Conservation (phyloP, 2,113 vertebrate genomes). For the Mustelus asterias region DNA sequence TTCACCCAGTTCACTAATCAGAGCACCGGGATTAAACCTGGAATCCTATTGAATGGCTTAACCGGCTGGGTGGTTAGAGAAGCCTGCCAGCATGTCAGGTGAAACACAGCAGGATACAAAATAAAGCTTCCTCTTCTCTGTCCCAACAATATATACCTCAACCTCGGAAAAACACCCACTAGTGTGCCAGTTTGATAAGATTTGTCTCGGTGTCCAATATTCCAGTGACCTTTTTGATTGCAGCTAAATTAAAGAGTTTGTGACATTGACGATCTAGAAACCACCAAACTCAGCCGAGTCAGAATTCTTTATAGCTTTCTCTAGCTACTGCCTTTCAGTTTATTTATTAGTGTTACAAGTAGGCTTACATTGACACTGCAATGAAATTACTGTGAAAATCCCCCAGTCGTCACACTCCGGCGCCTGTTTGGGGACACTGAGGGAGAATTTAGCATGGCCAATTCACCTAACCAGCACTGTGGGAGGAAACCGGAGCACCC, state of each 20-base stretch:
- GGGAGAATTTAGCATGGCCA: no score
- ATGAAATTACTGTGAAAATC: no score
- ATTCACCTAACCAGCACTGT: no score
- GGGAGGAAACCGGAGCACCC: no score
- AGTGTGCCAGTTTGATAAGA: neutral
- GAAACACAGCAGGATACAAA: neutral
- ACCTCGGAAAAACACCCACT: neutral
- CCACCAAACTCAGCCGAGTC: neutral
- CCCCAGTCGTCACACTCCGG: no score
- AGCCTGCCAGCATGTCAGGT: neutral
- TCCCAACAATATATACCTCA: neutral
- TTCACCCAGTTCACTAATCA: neutral
- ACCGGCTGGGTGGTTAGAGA: neutral
- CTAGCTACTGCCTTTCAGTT: no score
- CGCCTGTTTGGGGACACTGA: no score
- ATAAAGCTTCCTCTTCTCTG: neutral
- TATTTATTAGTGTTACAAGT: no score
- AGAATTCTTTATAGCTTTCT: neutral
- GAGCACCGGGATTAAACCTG: neutral
- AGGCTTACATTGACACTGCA: no score
- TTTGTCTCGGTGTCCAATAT: neutral
- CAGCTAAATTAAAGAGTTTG: neutral
- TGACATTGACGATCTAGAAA: neutral
- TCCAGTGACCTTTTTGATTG: neutral
- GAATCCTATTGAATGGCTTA: neutral